Base-by-base conservation (phyloP, 92 coral and sea anemone species). In the Porites rus region DNA sequence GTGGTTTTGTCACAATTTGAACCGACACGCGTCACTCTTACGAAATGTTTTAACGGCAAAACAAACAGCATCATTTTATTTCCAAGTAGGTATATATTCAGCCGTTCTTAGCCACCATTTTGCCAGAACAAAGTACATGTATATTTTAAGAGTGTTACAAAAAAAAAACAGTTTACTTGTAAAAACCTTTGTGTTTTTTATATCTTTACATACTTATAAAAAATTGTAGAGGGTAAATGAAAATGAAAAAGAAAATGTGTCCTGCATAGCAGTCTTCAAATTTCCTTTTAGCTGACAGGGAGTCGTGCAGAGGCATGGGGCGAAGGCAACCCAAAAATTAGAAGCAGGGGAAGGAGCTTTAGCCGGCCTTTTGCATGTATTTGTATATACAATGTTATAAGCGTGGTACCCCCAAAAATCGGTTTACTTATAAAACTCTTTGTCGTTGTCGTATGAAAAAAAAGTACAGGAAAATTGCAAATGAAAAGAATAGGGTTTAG, bases 151-250 rank as follows among this genome's bases (percentile, higher is more conserved):
- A n/a, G 77, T 46, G 25, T 24, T 51, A 73, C 58, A 73, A 19
- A 69, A 69, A 73, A 73, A 73, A 73, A 73, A 17, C 2, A 46
- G 77, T 73, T 73, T 73, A 73, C 60, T 28, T 73, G 77, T 73
- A 50, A 73, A 73, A 73, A 73, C 77, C 63, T 73, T n/a, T n/a
- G n/a, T 73, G 77, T 73, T 73, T 73, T 28, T 73, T 38, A 73
- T 73, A 73, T 73, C 77, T 73, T 73, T 73, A 73, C 77, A 73
- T 73, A 73, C 77, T 73, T 73, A 46, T 43, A 73, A 46, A 43
- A 12, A 73, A 73, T 73, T 73, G 58, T 73, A 18, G 61, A 73
- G 77, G 63, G 77, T 73, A 73, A 73, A 58, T 2, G 77, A 73
- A 69, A 73, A 73, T 51, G 77, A 73, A 73, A 73, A 73, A 73